phyloP scores from a whole-genome alignment of 2,888 invertebrate species.

The Tenthredo distinguenda region DNA sequence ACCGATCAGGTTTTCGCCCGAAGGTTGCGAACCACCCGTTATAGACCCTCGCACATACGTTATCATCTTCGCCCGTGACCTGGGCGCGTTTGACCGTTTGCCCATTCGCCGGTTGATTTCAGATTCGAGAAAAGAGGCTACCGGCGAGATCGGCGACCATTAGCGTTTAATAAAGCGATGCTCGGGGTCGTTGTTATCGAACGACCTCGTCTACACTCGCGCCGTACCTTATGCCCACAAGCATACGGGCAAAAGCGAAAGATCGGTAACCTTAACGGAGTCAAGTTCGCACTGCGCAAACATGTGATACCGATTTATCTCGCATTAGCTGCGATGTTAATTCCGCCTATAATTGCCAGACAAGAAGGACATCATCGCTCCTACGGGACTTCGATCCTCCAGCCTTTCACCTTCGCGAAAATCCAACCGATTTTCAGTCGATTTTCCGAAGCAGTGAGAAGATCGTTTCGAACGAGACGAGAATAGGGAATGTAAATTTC shows the following conservation, averaged over 20 bases:
- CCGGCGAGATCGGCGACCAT: constrained; percentile 39
- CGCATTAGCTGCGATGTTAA: neutral
- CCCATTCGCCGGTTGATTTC: constrained; percentile 25
- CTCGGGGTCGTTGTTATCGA: constrained; percentile 30
- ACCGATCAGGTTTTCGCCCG: neutral
- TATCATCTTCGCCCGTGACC: constrained; percentile 31
- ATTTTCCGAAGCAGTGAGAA: neutral
- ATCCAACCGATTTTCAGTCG: neutral
- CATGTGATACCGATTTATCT: neutral
- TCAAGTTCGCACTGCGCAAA: neutral
- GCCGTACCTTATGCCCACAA: neutral
- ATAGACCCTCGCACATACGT: neutral
- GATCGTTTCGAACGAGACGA: neutral
- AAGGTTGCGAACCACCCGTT: constrained; percentile 13
- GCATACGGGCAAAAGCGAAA: neutral
- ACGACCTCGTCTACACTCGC: neutral
- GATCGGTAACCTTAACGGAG: neutral
- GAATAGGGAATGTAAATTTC: neutral
- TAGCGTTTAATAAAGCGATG: constrained; percentile 48
- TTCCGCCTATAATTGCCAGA: neutral
- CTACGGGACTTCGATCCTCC: neutral
- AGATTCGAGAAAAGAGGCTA: constrained; percentile 24
- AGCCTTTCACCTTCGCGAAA: neutral
- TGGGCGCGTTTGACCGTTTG: constrained; percentile 39
- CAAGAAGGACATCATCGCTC: neutral